phyloP scores from a whole-genome alignment of 2,113 vertebrate genomes.

The Esox niger region DNA sequence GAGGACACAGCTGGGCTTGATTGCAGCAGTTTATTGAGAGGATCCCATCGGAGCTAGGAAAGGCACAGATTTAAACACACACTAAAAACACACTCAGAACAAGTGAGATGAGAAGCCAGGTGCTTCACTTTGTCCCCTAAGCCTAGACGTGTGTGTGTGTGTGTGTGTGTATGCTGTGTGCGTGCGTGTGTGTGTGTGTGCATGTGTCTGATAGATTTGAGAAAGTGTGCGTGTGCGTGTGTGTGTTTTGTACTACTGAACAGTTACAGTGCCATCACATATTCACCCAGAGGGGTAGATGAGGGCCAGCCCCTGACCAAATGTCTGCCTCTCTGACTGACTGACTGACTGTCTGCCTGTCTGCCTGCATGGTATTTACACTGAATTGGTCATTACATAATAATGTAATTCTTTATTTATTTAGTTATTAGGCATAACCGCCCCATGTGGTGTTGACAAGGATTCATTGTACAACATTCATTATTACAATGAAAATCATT shows the following conservation, averaged over 20 bases:
- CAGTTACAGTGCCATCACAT: too few relatives aligned
- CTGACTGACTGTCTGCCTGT: too few relatives aligned
- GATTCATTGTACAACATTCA: too few relatives aligned
- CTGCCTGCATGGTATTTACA: too few relatives aligned
- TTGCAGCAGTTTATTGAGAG: conserved; percentile 65
- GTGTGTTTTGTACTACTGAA: background rate
- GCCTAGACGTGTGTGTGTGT: conserved; percentile 4
- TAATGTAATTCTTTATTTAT: background rate
- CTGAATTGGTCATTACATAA: background rate
- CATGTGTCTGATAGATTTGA: background rate
- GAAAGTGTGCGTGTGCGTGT: background rate
- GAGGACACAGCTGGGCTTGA: conserved; percentile 66
- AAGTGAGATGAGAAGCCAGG: conserved; percentile 52
- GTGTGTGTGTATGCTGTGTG: background rate
- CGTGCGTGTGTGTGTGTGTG: conserved; percentile 2
- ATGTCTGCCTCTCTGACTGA: too few relatives aligned
- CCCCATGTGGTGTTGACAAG: too few relatives aligned
- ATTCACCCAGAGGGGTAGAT: too few relatives aligned
- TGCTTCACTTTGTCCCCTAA: conserved; percentile 49
- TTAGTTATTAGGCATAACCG: too few relatives aligned
- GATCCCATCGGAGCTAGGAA: conserved; percentile 62
- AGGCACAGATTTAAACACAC: conserved; percentile 57
- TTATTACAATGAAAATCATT: too few relatives aligned
- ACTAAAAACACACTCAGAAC: conserved; percentile 25
- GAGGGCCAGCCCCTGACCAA: too few relatives aligned